Evolutionary conservation across 2,113 vertebrate genomes (phyloP).

Genomic region (Pollachius pollachius): DNA sequence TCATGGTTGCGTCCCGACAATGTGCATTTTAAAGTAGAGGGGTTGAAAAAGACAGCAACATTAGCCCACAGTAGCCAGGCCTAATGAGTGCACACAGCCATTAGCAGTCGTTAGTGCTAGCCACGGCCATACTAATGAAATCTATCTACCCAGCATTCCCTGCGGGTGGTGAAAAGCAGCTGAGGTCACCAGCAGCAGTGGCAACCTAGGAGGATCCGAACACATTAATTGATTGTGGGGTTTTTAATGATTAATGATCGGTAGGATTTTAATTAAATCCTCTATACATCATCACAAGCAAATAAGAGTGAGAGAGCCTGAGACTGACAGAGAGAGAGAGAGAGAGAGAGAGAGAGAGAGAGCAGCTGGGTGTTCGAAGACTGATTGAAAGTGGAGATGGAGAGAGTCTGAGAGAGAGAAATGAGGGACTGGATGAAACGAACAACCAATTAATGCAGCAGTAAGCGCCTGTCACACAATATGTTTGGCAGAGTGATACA

Average conservation of each 20-base stretch:
- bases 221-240: constrained; percentile 70
- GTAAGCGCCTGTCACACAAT: not conserved
- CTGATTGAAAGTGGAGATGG: not conserved
- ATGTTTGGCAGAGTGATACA: not conserved
- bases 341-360: constrained; percentile 6
- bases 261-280: constrained; percentile 74
- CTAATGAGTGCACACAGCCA: constrained; percentile 55
- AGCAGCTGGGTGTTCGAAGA: constrained; percentile 1
- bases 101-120: constrained; percentile 61
- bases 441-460: not conserved
- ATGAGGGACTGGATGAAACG: not conserved
- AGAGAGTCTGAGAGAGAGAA: constrained; percentile 5
- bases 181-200: constrained; percentile 55
- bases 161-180: constrained; percentile 54
- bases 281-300: constrained; percentile 45
- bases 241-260: constrained; percentile 71
- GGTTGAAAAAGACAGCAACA: too few relatives aligned
- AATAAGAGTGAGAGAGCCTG: constrained; percentile 19
- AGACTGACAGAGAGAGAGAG: constrained; percentile 17
- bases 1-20: too few relatives aligned
- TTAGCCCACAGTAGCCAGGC: constrained; percentile 7
- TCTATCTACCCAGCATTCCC: constrained; percentile 50
- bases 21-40: too few relatives aligned
- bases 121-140: constrained; percentile 66
- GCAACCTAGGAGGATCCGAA: constrained; percentile 21